Conservation (phyloP, 2,888 invertebrate species). For the Erpobdella octoculata region DNA sequence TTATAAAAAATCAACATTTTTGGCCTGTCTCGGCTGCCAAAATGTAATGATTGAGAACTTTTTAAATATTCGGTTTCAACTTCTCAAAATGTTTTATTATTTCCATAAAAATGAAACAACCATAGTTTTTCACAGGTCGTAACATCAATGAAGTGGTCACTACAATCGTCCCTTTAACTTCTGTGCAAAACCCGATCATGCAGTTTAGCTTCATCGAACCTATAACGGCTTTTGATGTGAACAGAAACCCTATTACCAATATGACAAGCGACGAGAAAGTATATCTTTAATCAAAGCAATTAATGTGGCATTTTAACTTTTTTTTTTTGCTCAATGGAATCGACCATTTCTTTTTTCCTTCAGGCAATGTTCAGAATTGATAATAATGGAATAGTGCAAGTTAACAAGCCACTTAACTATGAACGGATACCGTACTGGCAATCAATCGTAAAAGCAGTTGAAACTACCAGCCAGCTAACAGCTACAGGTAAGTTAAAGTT, state of each 20-base stretch:
- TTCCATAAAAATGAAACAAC: too few relatives aligned
- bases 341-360: too few relatives aligned
- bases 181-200: not conserved
- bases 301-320: not conserved
- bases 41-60: not conserved
- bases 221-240: slow-evolving; percentile 9
- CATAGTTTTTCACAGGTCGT: too few relatives aligned
- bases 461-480: slow-evolving; percentile 45
- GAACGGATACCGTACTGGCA: slow-evolving; percentile 68
- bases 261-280: slow-evolving; percentile 4
- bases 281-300: not conserved
- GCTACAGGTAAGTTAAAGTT: slow-evolving; percentile 61
- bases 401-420: slow-evolving; percentile 66
- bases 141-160: not conserved
- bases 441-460: slow-evolving; percentile 71
- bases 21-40: too few relatives aligned
- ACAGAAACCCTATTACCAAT: not conserved
- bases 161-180: not conserved
- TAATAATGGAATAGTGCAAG: slow-evolving; percentile 67
- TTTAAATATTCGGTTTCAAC: too few relatives aligned
- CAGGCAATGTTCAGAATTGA: slow-evolving; percentile 70
- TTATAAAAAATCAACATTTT: too few relatives aligned
- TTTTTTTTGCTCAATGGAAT: not conserved
- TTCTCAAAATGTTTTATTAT: too few relatives aligned
- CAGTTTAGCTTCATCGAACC: slow-evolving; percentile 11